phyloP scores from a whole-genome alignment of 92 coral and sea anemone genomes.

The Zoanthus sansibaricus region DNA sequence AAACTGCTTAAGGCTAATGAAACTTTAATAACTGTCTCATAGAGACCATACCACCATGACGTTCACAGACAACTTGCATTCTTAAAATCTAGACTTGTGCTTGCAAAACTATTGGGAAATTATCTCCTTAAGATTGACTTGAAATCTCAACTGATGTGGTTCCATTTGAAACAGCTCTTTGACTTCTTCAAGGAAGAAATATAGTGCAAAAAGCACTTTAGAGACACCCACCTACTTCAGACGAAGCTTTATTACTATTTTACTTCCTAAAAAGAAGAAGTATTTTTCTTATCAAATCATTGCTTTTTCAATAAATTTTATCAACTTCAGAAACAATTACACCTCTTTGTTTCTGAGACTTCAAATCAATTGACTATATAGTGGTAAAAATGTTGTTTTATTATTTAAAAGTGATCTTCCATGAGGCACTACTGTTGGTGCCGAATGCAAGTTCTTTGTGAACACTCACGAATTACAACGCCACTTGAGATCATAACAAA shows the following conservation, averaged over 20 bases:
- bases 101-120: not conserved
- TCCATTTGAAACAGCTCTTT: not conserved
- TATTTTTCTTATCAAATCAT: too few relatives aligned
- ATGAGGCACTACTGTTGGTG: not conserved
- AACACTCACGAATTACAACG: constrained; percentile 6
- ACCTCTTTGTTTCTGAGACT: too few relatives aligned
- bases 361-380: too few relatives aligned
- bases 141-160: not conserved
- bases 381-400: too few relatives aligned
- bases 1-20: not conserved
- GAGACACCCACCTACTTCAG: too few relatives aligned
- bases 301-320: too few relatives aligned
- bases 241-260: too few relatives aligned
- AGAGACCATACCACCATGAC: constrained; percentile 37
- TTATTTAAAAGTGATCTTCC: too few relatives aligned
- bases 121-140: not conserved
- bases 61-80: constrained; percentile 40
- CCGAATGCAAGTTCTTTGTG: constrained; percentile 33
- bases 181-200: too few relatives aligned
- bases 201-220: too few relatives aligned
- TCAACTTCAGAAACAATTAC: too few relatives aligned
- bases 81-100: not conserved
- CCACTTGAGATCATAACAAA: constrained; percentile 38
- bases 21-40: constrained; percentile 4
- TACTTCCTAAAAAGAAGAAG: not conserved